These are phyloP conservation scores for Pseudomyrmex pallidus DNA, from an alignment of 1,140 invertebrate species.

Conservation along the genomic window DNA sequence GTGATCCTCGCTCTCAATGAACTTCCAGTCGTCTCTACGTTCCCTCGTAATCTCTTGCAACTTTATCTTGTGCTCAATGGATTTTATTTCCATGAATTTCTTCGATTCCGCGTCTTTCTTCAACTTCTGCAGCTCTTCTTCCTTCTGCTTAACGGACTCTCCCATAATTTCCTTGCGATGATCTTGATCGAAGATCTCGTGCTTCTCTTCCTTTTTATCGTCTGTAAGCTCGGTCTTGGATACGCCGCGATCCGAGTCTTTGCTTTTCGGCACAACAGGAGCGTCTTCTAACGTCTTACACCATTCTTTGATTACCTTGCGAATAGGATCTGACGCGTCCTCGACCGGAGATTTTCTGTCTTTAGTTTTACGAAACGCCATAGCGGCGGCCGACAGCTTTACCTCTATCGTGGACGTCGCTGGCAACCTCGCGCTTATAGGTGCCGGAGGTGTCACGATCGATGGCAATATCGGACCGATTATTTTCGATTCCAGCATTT, in stretches of 20 bases:
- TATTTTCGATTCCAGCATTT: conserved; percentile 71
- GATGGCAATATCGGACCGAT: conserved; percentile 73
- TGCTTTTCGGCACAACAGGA: conserved; percentile 53
- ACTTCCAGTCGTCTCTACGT: conserved; percentile 64
- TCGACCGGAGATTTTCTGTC: conserved; percentile 76
- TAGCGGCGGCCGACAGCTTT: conserved; percentile 81
- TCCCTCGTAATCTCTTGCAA: conserved; percentile 54
- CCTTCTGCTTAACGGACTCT: conserved; percentile 71
- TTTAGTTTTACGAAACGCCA: conserved; percentile 78
- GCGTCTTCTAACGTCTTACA: conserved; percentile 72
- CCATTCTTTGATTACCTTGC: conserved; percentile 67
- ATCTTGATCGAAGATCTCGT: conserved; percentile 55
- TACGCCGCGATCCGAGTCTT: conserved; percentile 61
- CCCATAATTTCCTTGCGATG: conserved; percentile 69
- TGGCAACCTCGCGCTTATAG: conserved; percentile 81
- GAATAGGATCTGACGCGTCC: conserved; percentile 40
- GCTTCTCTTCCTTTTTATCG: conserved; percentile 53
- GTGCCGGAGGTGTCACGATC: conserved; percentile 76
- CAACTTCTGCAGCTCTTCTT: conserved; percentile 75
- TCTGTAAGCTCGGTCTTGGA: conserved; percentile 39
- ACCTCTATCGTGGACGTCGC: conserved; percentile 84
- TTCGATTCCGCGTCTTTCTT: conserved; percentile 74
- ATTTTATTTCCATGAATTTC: conserved; percentile 70
- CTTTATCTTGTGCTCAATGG: conserved; percentile 65
- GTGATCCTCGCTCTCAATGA: conserved; percentile 65